Evolutionary conservation across 2,888 invertebrate genomes (phyloP), one percentile per base, ranked within the genome.

Genomic region (Hirtodrosophila trivittata): DNA sequence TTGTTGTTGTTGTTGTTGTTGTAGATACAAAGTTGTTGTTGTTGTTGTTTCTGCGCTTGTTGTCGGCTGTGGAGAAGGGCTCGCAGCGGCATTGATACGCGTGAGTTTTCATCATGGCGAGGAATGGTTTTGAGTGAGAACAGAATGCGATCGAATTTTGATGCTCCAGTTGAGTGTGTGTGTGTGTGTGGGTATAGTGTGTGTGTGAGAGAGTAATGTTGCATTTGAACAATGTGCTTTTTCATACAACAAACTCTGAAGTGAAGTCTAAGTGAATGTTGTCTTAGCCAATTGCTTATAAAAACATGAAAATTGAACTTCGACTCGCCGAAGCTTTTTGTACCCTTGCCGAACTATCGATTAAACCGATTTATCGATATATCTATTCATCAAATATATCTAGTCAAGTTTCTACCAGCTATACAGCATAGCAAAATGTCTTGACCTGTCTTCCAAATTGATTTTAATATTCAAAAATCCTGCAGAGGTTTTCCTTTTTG

Each of bases 41-140:
- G 52, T 54, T 38, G 50, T 13, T 33, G 50, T 52, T 37, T 42
- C 43, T 26, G 35, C 18, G 12, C 38, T 51, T 18, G 42, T 56
- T 43, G 45, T 42, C 54, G 66, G 52, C 41, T 49, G 38, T 57
- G 45, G 60, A 51, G 60, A 55, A 57, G 68, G 50, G 74, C 51
- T 51, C 66, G 43, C 39, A 70, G 73, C 63, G 73, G 73, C 68
- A 73, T 51, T 59, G 56, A 21, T 30, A 42, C 62, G 49, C 73
- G 73, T 49, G 30, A 49, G 18, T 35, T 65, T 65, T 14, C 5
- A 21, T n/a, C 18, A 3, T 21, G 5, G 2, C 18, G 33, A 45
- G 42, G 65, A 49, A 67, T 54, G 41, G 30, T 13, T 46, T 66
- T 70, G 54, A 39, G 39, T 50, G n/a, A 47, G 26, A 72, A 47